Conservation (phyloP, 2,797 vertebrate species). For the Geotrypetes seraphini region DNA sequence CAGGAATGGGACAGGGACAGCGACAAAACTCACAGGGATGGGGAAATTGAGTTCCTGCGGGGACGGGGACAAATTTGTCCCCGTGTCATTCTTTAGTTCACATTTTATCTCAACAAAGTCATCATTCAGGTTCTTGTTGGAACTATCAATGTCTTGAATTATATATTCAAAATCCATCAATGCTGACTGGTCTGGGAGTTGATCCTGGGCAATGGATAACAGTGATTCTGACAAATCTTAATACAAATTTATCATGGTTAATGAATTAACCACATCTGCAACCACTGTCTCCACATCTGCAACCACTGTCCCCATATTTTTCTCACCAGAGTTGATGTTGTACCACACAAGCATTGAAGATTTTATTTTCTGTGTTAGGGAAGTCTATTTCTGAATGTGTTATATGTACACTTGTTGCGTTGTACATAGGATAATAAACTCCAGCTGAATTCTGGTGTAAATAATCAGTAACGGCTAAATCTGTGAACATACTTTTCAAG, state of each 20-base stretch:
- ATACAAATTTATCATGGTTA: neutral
- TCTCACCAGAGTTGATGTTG: rapidly evolving
- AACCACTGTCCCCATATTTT: neutral
- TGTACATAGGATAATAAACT: slow-evolving; percentile 19
- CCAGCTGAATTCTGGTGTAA: slow-evolving; percentile 32
- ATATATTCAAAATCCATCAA: too few species aligned
- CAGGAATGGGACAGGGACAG: too few species aligned
- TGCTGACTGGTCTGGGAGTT: neutral
- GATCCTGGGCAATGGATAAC: neutral
- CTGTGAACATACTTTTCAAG: slow-evolving; percentile 14
- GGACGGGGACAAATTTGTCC: too few species aligned
- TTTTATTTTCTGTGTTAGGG: slow-evolving; percentile 5
- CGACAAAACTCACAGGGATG: too few species aligned
- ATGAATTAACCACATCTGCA: neutral
- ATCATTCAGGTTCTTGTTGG: too few species aligned
- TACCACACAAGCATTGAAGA: neutral
- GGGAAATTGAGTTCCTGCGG: too few species aligned
- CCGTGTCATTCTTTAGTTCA: too few species aligned
- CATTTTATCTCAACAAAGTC: too few species aligned
- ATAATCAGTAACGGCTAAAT: slow-evolving; percentile 13
- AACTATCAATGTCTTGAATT: too few species aligned
- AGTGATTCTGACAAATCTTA: neutral
- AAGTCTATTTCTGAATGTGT: slow-evolving; percentile 24
- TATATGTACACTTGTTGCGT: slow-evolving; percentile 8
- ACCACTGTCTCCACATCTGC: too few species aligned